A percentile compares a stretch with the other conserved stretches of the same genome.
phyloP scores from a whole-genome alignment of 1,140 invertebrate species.

The Cotesia typhae region DNA sequence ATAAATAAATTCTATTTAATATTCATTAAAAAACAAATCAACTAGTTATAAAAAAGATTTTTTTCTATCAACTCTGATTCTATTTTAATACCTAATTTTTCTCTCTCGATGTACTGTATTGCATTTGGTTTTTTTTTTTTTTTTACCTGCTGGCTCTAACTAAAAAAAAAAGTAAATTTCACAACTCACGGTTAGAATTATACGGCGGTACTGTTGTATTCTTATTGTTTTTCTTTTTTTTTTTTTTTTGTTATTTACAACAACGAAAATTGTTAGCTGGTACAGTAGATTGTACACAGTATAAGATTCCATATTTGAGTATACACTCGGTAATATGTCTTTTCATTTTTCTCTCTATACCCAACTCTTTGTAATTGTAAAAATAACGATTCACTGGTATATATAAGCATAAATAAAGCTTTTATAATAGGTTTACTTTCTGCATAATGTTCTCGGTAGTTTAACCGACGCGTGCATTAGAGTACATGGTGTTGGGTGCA shows the following conservation, averaged over 20 bases:
- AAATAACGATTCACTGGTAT: constrained; percentile 39
- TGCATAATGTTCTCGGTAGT: constrained; percentile 47
- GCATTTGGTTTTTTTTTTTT: neutral
- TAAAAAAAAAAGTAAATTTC: neutral
- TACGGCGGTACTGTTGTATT: neutral
- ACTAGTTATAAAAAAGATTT: no score
- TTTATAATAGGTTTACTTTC: constrained; percentile 6
- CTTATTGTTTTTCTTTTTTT: neutral
- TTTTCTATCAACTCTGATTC: neutral
- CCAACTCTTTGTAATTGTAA: constrained; percentile 39
- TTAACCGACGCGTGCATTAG: constrained; percentile 20
- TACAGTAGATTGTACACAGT: neutral
- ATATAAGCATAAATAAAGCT: no score
- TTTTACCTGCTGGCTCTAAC: constrained; percentile 1
- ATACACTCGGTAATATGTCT: neutral
- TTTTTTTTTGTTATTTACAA: neutral
- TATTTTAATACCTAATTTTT: constrained; percentile 12
- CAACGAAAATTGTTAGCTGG: constrained; percentile 4
- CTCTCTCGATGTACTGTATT: neutral
- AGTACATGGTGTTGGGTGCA: constrained; percentile 27
- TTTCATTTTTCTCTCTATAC: constrained; percentile 2
- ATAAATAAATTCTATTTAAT: constrained; percentile 5
- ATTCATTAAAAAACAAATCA: constrained; percentile 3
- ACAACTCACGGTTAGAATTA: neutral
- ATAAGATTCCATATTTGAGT: constrained; percentile 2